A percentile compares a stretch with the other conserved stretches of the same genome.
Conservation (phyloP, 2,888 invertebrate genomes). For the Chrysopilus asiliformis region DNA sequence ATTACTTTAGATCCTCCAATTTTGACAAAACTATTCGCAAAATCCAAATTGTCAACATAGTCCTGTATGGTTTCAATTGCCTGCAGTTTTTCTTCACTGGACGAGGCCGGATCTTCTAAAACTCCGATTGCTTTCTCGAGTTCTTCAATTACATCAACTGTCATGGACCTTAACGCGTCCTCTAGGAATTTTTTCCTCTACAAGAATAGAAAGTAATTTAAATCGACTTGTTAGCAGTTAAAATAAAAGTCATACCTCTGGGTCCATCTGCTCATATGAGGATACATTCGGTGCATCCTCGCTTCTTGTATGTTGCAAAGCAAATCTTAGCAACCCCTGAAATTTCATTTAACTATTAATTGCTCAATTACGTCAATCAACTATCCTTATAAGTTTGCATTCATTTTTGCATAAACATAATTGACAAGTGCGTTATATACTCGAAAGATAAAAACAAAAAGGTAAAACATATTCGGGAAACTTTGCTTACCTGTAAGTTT, state of each 20-base stretch:
- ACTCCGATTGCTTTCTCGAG: conserved; percentile 47
- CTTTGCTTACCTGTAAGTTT: too few relatives aligned
- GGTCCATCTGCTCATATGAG: conserved; percentile 44
- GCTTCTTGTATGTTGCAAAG: conserved; percentile 50
- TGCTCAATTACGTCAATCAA: too few relatives aligned
- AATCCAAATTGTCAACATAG: conserved; percentile 60
- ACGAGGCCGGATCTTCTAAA: conserved; percentile 41
- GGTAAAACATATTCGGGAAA: too few relatives aligned
- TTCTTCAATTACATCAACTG: conserved; percentile 54
- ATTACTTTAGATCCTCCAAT: conserved; percentile 70
- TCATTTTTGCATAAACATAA: too few relatives aligned
- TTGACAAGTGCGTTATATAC: too few relatives aligned
- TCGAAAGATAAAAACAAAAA: too few relatives aligned
- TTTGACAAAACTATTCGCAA: conserved; percentile 74
- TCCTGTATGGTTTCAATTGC: conserved; percentile 57
- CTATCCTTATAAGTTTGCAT: too few relatives aligned
- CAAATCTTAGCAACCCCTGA: conserved; percentile 53
- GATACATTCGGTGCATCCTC: conserved; percentile 44
- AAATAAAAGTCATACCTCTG: conserved; percentile 40
- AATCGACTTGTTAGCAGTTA: too few relatives aligned
- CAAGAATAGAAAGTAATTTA: conserved; percentile 24
- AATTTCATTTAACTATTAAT: too few relatives aligned
- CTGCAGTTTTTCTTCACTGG: conserved; percentile 40
- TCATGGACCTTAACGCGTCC: conserved; percentile 53
- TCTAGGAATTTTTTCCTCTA: conserved; percentile 59